Evolutionary conservation across 2,888 invertebrate species (phyloP).

Genomic region (Dicyrtoma fusca): DNA sequence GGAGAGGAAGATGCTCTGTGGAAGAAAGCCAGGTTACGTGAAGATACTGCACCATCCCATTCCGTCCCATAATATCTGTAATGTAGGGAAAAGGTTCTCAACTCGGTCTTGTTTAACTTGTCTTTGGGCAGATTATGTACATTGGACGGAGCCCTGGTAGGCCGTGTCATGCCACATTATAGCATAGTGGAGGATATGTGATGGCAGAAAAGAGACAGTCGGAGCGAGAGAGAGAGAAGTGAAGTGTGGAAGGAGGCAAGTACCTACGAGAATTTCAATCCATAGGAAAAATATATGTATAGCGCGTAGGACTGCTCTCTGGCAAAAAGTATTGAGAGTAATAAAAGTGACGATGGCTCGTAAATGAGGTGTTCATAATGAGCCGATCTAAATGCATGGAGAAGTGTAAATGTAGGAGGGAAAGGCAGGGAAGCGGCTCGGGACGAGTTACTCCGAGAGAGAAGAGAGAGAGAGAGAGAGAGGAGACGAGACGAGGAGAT

Average conservation of each 20-base stretch:
- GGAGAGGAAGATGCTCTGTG: too few species aligned
- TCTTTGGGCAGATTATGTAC: background rate
- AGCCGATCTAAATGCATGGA: conserved; percentile 57
- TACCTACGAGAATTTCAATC: background rate
- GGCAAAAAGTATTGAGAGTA: conserved; percentile 38
- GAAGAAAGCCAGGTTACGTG: too few species aligned
- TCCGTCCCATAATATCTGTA: too few species aligned
- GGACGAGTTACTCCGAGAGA: conserved; percentile 13
- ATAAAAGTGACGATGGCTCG: conserved; percentile 47
- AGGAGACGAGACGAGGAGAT: conserved; percentile 1
- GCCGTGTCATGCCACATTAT: background rate
- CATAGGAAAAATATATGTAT: background rate
- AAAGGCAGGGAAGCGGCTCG: conserved; percentile 21
- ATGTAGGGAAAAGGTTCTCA: too few species aligned
- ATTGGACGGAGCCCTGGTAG: background rate
- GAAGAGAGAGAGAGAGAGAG: conserved; percentile 9
- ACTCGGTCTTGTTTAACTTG: too few species aligned
- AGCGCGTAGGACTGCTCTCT: background rate
- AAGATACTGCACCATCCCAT: too few species aligned
- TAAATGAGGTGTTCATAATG: conserved; percentile 57
- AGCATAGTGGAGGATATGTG: background rate
- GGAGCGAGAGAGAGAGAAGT: background rate
- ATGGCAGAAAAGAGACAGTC: background rate
- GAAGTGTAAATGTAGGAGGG: conserved; percentile 42
- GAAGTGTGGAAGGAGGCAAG: conserved; percentile 7